Conservation (phyloP, 2,888 invertebrate genomes). For the Pterobdella sp. region DNA sequence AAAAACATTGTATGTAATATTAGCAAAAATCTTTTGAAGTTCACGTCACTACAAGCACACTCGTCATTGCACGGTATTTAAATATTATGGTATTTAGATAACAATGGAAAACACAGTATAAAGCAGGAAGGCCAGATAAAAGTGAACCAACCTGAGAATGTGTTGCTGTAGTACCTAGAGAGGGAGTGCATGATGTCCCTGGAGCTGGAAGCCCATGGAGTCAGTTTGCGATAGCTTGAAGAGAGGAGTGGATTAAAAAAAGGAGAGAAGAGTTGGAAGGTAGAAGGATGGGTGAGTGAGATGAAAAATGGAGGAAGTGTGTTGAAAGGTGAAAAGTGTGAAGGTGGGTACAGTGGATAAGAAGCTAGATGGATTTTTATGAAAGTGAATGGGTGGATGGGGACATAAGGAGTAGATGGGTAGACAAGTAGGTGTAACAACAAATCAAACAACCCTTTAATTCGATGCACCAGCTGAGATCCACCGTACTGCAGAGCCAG, state of each 20-base stretch:
- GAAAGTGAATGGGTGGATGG: neutral
- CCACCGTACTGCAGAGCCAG: constrained; percentile 94
- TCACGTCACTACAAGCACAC: neutral
- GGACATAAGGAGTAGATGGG: too few relatives aligned
- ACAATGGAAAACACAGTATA: neutral
- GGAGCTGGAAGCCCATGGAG: constrained; percentile 82
- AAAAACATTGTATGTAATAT: too few relatives aligned
- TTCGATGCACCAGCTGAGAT: constrained; percentile 88
- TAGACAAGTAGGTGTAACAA: too few relatives aligned
- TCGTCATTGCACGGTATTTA: neutral
- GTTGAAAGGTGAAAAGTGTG: too few relatives aligned
- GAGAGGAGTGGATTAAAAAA: too few relatives aligned
- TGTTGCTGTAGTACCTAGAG: constrained; percentile 93
- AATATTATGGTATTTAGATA: too few relatives aligned
- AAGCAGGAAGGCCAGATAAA: neutral
- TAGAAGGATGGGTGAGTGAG: too few relatives aligned
- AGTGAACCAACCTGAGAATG: constrained; percentile 61
- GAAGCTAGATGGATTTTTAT: too few relatives aligned
- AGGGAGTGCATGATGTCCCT: constrained; percentile 97
- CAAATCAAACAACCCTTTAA: constrained; percentile 52
- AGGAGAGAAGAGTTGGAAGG: too few relatives aligned
- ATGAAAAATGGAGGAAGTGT: neutral
- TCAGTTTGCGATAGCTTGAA: constrained; percentile 61
- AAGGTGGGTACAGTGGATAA: too few relatives aligned
- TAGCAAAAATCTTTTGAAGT: too few relatives aligned